phyloP scores from a whole-genome alignment of 2,113 vertebrate species.

The Diglossa brunneiventris region DNA sequence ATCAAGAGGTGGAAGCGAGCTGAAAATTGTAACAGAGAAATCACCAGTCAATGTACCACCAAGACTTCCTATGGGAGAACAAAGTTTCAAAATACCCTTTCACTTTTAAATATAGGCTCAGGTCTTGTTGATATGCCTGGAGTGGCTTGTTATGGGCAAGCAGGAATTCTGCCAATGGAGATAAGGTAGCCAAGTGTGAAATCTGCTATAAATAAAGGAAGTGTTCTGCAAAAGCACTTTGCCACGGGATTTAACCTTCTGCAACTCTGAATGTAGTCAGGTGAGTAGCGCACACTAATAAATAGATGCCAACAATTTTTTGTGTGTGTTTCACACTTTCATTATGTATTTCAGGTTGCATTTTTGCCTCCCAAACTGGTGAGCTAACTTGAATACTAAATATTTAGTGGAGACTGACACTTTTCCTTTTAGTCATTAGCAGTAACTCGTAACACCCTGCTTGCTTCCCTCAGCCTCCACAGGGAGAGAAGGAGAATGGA shows the following conservation, averaged over 20 bases:
- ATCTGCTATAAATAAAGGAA: neutral
- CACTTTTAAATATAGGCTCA: neutral
- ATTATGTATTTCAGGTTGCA: neutral
- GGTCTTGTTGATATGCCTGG: neutral
- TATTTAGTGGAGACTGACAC: neutral
- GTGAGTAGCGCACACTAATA: neutral
- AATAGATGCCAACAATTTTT: neutral
- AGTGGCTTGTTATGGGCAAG: neutral
- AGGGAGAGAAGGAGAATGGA: neutral
- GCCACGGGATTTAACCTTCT: neutral
- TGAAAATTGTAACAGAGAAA: neutral
- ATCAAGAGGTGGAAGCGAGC: neutral
- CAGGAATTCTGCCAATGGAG: neutral
- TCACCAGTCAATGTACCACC: neutral
- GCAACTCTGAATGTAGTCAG: neutral
- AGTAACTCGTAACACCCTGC: neutral
- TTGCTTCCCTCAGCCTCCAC: neutral
- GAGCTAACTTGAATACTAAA: neutral
- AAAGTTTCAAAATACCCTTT: neutral
- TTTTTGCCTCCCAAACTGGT: neutral
- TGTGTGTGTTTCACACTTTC: neutral
- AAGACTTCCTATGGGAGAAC: neutral
- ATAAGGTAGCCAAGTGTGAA: constrained; percentile 5
- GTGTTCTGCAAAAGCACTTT: neutral
- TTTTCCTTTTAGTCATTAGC: neutral